Conservation (phyloP, 2,113 vertebrate species). For the Herpailurus yagouaroundi region DNA sequence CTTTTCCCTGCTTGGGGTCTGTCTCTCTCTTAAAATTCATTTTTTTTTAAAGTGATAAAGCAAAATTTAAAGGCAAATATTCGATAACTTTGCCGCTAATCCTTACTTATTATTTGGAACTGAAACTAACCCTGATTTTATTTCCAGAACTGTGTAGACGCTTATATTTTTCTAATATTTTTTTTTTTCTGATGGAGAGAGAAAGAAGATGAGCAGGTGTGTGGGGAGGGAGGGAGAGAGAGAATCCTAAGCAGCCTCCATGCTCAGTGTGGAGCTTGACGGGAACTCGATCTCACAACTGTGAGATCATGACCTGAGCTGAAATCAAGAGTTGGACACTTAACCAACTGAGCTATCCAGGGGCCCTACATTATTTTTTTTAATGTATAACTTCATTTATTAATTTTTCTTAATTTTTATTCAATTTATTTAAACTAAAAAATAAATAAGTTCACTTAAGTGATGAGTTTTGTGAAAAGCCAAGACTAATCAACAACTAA, state of each 20-base stretch:
- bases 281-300: no score
- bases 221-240: no score
- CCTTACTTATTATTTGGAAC: constrained; percentile 26
- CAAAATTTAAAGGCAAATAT: constrained; percentile 42
- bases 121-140: constrained; percentile 29
- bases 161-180: background rate
- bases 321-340: no score
- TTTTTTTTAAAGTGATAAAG: background rate
- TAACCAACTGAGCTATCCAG: no score
- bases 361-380: background rate
- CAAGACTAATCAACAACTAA: background rate
- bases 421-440: background rate
- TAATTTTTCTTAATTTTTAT: background rate
- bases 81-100: background rate
- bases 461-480: background rate
- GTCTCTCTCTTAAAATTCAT: no score
- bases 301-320: no score
- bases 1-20: no score
- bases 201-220: no score
- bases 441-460: background rate
- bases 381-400: background rate
- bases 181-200: no score
- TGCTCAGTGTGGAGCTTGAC: no score
- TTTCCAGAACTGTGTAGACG: background rate
- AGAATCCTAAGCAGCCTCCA: no score